A percentile compares a stretch with the other conserved stretches of the same genome.
phyloP scores from a whole-genome alignment of 2,797 vertebrate species.

The Cercopithecus neglectus region DNA sequence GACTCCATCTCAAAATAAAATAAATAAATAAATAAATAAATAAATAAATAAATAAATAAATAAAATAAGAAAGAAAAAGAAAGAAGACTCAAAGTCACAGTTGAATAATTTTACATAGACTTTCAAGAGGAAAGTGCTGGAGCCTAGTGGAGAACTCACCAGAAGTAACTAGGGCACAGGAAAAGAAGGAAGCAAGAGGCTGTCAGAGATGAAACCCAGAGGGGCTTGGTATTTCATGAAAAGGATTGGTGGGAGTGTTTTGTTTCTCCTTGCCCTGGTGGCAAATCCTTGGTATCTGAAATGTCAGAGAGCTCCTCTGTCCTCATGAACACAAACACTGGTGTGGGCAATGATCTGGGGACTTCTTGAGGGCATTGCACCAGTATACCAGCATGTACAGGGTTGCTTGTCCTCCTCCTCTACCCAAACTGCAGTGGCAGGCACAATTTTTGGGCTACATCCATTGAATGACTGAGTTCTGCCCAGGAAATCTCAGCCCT shows the following conservation, averaged over 20 bases:
- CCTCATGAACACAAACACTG: background rate
- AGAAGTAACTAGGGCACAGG: background rate
- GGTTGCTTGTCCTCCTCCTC: background rate
- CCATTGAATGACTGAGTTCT: background rate
- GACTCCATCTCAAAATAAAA: background rate
- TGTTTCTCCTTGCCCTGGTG: background rate
- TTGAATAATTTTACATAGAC: background rate
- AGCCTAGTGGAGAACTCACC: background rate
- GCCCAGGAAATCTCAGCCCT: background rate
- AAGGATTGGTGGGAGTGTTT: background rate
- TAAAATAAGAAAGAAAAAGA: no score
- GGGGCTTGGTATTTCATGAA: background rate
- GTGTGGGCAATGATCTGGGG: background rate
- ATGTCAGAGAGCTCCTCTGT: background rate
- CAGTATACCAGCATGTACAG: background rate
- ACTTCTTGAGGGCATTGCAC: background rate
- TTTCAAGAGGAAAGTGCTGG: background rate
- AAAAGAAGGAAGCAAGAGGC: background rate
- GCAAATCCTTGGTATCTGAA: background rate
- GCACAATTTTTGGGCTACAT: background rate
- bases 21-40: no score
- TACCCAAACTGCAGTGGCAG: background rate
- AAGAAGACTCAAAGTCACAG: background rate
- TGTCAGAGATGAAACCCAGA: background rate
- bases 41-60: no score